A percentile compares a stretch with the other conserved stretches of the same genome.
Conservation (phyloP, 2,797 vertebrate species). For the Cryptoblepharus egeriae region DNA sequence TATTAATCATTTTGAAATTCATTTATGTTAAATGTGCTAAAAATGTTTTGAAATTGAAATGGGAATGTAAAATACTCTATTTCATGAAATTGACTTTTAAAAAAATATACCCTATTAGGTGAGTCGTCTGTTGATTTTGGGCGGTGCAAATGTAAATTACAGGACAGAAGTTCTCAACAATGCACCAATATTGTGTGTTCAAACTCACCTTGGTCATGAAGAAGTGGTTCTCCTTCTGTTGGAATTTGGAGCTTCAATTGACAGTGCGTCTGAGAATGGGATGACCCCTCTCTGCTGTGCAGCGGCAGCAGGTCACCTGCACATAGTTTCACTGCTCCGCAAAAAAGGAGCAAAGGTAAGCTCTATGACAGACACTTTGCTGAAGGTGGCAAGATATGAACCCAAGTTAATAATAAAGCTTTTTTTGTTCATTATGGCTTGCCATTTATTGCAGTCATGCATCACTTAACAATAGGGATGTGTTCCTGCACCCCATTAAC, state of each 20-base stretch:
- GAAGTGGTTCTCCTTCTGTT: slow-evolving; percentile 90
- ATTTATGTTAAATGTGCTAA: background rate
- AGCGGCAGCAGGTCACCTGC: slow-evolving; percentile 90
- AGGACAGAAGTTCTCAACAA: slow-evolving; percentile 96
- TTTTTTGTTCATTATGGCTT: background rate
- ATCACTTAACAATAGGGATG: too few relatives aligned
- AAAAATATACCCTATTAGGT: slow-evolving; percentile 80
- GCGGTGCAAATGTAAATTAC: slow-evolving; percentile 96
- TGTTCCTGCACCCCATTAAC: too few relatives aligned
- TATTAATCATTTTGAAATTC: background rate
- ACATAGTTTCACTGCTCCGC: slow-evolving; percentile 87
- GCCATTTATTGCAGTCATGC: too few relatives aligned
- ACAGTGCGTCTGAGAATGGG: slow-evolving; percentile 89
- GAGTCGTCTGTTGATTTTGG: slow-evolving; percentile 95
- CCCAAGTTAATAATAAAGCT: background rate
- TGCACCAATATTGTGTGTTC: slow-evolving; percentile 92
- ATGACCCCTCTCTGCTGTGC: slow-evolving; percentile 93
- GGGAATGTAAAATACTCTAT: background rate
- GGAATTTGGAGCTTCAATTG: slow-evolving; percentile 90
- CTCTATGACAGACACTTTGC: background rate
- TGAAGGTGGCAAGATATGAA: too few relatives aligned
- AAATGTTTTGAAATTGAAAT: background rate
- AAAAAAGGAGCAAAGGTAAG: slow-evolving; percentile 90
- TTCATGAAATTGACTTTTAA: background rate
- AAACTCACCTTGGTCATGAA: slow-evolving; percentile 94